These are phyloP conservation scores for Sigmodon hispidus DNA, from an alignment of 2,113 vertebrate species.

Conservation along the genomic window DNA sequence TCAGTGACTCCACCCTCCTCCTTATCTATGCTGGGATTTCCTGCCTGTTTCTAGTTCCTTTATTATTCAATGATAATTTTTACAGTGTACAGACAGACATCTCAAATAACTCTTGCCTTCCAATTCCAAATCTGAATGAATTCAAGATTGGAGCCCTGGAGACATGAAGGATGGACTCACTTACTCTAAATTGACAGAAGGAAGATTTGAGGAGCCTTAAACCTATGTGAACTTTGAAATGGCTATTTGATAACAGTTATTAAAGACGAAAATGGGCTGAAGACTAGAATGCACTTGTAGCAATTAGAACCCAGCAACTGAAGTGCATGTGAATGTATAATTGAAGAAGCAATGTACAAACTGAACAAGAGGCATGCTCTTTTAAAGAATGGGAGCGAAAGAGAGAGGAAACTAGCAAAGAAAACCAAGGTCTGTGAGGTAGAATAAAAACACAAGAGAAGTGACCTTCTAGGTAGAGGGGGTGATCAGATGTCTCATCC, in stretches of 20 bases:
- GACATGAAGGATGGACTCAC: background rate
- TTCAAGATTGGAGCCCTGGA: background rate
- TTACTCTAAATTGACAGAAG: background rate
- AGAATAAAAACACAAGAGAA: background rate
- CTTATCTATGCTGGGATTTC: too few species aligned
- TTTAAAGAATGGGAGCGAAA: background rate
- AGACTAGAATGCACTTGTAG: background rate
- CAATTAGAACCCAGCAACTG: background rate
- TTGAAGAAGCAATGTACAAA: background rate
- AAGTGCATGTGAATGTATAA: background rate
- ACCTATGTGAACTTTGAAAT: background rate
- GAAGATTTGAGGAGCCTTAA: background rate
- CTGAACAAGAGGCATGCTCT: background rate
- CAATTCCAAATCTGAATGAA: background rate
- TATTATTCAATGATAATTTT: too few species aligned
- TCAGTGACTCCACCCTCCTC: too few species aligned
- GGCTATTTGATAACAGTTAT: background rate
- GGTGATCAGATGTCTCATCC: background rate
- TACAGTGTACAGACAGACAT: too few species aligned
- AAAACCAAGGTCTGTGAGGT: background rate
- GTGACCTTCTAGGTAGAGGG: background rate
- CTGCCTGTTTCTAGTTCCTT: too few species aligned
- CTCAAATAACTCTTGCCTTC: fast-evolving
- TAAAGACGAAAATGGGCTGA: background rate
- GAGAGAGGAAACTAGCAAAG: background rate